phyloP scores from a whole-genome alignment of 1,140 invertebrate species.

The Hesperophylax magnus region DNA sequence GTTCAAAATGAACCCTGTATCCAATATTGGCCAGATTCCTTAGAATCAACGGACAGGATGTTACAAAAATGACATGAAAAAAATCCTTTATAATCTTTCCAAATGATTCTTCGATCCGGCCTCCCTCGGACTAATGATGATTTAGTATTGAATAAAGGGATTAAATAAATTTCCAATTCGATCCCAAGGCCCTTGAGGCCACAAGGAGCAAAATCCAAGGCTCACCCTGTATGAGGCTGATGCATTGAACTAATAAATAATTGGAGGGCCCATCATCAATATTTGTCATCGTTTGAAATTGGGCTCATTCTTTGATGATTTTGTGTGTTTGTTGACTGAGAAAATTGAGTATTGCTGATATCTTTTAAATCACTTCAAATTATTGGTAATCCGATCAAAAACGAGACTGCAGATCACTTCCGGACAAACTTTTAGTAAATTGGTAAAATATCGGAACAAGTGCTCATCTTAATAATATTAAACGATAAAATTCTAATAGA shows the following conservation, averaged over 20 bases:
- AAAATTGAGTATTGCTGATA: too few relatives aligned
- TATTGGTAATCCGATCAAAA: too few relatives aligned
- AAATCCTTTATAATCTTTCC: conserved; percentile 48
- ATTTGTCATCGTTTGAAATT: too few relatives aligned
- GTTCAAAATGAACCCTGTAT: background rate
- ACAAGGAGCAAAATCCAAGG: background rate
- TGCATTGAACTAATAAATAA: background rate
- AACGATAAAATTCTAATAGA: too few relatives aligned
- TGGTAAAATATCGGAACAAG: too few relatives aligned
- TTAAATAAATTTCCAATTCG: conserved; percentile 57
- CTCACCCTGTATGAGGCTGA: background rate
- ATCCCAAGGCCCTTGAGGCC: conserved; percentile 25
- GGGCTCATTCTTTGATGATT: too few relatives aligned
- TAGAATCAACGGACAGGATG: conserved; percentile 47
- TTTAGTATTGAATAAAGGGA: conserved; percentile 56
- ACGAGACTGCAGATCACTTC: too few relatives aligned
- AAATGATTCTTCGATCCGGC: conserved; percentile 55
- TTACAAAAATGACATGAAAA: conserved; percentile 54
- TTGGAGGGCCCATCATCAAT: too few relatives aligned
- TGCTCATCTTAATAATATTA: too few relatives aligned
- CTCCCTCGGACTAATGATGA: conserved; percentile 55
- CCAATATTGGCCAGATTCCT: conserved; percentile 9
- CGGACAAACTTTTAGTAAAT: too few relatives aligned
- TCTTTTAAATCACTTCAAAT: too few relatives aligned
- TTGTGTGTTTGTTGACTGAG: too few relatives aligned